Conservation (phyloP, 1,140 invertebrate genomes). For the Platyscapa corneri region DNA sequence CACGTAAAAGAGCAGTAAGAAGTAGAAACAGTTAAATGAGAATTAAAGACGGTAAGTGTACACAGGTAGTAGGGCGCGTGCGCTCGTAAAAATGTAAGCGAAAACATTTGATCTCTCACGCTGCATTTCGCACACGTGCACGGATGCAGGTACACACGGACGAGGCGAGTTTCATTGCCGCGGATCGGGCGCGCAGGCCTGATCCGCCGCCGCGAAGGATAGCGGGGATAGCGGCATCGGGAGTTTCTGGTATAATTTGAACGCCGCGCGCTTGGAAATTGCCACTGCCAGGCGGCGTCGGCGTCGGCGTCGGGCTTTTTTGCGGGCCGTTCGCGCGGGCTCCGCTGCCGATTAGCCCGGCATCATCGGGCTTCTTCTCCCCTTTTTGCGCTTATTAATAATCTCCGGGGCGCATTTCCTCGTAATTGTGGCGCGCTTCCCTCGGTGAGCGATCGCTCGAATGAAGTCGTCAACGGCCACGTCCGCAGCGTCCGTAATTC, state of each 20-base stretch:
- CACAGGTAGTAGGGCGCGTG: neutral
- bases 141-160: neutral
- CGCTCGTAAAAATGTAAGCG: constrained; percentile 40
- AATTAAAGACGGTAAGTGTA: constrained; percentile 21
- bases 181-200: neutral
- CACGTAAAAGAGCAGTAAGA: neutral
- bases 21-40: neutral
- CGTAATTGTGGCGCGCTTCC: neutral
- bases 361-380: neutral
- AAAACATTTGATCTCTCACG: constrained; percentile 23
- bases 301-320: neutral
- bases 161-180: neutral
- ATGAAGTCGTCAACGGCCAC: constrained; percentile 17
- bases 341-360: constrained; percentile 9
- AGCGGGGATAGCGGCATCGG: too few relatives aligned
- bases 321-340: neutral
- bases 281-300: constrained; percentile 7
- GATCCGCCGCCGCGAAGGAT: neutral
- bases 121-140: neutral
- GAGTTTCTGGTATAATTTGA: neutral
- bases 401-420: neutral
- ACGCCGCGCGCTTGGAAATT: neutral
- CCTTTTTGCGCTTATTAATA: constrained; percentile 40
- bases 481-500: constrained; percentile 2
- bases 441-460: neutral